Percentiles rank a stretch among this genome's conserved stretches.
phyloP scores from a whole-genome alignment of 2,113 vertebrate genomes.

The Bubo blakistoni region DNA sequence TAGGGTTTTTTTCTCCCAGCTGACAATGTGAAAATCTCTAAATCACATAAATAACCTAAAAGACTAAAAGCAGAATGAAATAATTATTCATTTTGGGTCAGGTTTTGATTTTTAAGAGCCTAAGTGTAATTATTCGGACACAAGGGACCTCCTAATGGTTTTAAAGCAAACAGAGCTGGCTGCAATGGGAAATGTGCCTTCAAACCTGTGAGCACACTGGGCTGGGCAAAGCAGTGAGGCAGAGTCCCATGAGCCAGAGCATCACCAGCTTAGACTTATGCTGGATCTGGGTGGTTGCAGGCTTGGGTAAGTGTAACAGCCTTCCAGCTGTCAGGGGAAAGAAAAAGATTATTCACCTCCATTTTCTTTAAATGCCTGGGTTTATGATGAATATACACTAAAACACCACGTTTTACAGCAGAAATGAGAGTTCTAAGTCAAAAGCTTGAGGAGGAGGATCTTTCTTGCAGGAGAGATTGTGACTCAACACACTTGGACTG shows the following conservation, averaged over 20 bases:
- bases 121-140: not conserved
- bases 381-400: not conserved
- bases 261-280: not conserved
- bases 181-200: not conserved
- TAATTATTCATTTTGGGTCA: not conserved
- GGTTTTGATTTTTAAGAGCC: conserved; percentile 17
- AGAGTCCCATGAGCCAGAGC: not conserved
- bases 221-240: not conserved
- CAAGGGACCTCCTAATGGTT: not conserved
- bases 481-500: not conserved
- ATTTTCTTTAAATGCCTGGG: not conserved
- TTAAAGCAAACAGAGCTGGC: not conserved
- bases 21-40: not conserved
- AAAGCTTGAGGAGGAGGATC: not conserved
- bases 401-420: not conserved
- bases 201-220: not conserved
- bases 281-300: not conserved
- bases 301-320: not conserved
- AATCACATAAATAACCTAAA: conserved; percentile 3
- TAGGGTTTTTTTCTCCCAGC: not conserved
- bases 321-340: not conserved
- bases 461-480: not conserved
- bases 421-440: not conserved
- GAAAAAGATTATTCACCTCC: not conserved
- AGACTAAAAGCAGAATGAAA: conserved; percentile 23